Evolutionary conservation across 1,140 invertebrate species (phyloP), one percentile per base, ranked within the genome.

Genomic region (Drosophila nebulosa): DNA sequence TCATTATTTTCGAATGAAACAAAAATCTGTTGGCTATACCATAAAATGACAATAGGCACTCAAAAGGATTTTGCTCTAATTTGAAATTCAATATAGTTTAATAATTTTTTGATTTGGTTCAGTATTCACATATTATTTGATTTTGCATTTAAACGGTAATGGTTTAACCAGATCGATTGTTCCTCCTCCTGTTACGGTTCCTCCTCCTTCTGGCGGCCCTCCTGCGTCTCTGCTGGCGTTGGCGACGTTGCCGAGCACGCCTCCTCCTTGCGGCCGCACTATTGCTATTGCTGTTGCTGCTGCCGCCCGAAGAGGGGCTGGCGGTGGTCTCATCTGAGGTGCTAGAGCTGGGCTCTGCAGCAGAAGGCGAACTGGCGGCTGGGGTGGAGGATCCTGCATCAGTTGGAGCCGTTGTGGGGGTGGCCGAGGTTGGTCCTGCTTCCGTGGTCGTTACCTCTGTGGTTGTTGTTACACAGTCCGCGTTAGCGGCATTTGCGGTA

Each of bases 221-320:
- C 53, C 35, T 70, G 14, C 69, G 69, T 16, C 61, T 56, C 22
- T 56, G 66, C 42, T 30, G 21, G 22, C 60, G 60, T n/a, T 46
- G 65, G 9, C 52, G 63, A 27, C 68, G 68, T 9, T 14, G 68
- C 10, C 30, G 10, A 10, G 30, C 30, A 10, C 51, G 68, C 16
- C 53, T 56, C 10, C 16, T 53, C 35, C 22, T 56, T 46, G 50
- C 57, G 50, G 9, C 50, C 7, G 14, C 10, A 12, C 7, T 30
- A 14, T 1, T 64, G 7, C 24, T 59, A 3, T n/a, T 35, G 24
- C 22, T 60, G 18, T 2, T 62, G 4, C 21, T 58, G 0, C 2
- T 14, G 21, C 46, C n/a, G 5, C 27, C 5, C 1, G 27, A 24
- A 3, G 53, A 59, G 0, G 64, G 53, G 0, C 39, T 52, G 0